A percentile compares a stretch with the other conserved stretches of the same genome.
Evolutionary conservation across 2,113 vertebrate genomes (phyloP).

Genomic region (Azemiops feae): DNA sequence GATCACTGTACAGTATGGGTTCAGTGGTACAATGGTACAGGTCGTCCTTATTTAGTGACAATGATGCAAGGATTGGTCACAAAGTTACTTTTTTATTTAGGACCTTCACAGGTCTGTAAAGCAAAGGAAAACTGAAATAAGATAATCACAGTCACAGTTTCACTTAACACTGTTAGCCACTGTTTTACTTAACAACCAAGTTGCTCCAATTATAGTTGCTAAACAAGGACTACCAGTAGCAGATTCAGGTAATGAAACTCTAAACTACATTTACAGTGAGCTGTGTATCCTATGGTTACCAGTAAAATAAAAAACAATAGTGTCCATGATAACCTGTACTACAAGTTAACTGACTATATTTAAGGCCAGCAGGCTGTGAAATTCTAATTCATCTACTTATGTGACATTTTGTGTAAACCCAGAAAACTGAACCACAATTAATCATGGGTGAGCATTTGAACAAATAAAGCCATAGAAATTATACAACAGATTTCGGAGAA

Average conservation of each 20-base stretch:
- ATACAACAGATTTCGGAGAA: background rate
- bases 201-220: background rate
- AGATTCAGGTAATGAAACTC: background rate
- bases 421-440: background rate
- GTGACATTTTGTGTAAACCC: background rate
- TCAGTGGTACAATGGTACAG: background rate
- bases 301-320: background rate
- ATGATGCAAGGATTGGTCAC: background rate
- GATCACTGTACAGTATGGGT: background rate
- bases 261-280: background rate
- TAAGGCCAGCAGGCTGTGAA: background rate
- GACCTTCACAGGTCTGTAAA: background rate
- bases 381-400: background rate
- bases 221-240: background rate
- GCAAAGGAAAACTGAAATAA: background rate
- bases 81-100: background rate
- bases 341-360: background rate
- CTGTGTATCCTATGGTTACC: background rate
- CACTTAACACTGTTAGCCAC: background rate
- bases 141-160: background rate
- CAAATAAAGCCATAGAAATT: background rate
- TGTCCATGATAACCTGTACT: background rate
- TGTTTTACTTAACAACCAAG: background rate
- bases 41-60: background rate
- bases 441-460: background rate